Conservation (phyloP, 2,113 vertebrate genomes). For the Coregonus clupeaformis region DNA sequence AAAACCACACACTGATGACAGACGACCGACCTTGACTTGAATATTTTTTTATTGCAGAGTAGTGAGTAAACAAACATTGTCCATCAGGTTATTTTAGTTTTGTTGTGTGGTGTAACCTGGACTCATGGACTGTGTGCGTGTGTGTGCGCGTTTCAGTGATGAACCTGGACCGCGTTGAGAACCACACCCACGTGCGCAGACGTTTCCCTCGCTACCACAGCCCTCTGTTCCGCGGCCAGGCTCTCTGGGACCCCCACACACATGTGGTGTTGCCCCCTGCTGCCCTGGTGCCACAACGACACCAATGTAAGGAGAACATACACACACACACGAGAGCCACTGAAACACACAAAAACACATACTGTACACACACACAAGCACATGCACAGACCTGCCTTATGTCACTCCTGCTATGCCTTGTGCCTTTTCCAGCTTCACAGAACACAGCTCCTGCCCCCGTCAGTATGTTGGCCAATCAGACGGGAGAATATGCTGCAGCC, state of each 20-base stretch:
- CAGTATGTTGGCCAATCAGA: constrained; percentile 75
- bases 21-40: too few species aligned
- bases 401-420: neutral
- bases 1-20: too few species aligned
- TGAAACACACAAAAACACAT: constrained; percentile 23
- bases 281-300: constrained; percentile 74
- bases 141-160: constrained; percentile 79
- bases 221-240: constrained; percentile 87
- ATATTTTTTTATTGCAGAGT: too few species aligned
- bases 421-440: constrained; percentile 52
- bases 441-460: constrained; percentile 51
- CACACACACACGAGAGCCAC: constrained; percentile 18
- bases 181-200: constrained; percentile 78
- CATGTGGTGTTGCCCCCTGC: constrained; percentile 85
- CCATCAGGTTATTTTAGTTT: too few species aligned
- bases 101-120: too few species aligned
- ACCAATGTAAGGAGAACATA: constrained; percentile 74
- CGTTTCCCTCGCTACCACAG: constrained; percentile 95
- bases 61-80: too few species aligned
- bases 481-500: constrained; percentile 69
- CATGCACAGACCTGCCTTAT: neutral
- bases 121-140: neutral
- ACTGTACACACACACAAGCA: neutral
- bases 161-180: constrained; percentile 93
- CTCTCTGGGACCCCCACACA: constrained; percentile 74